These are phyloP conservation scores for Hypomesus transpacificus DNA, from an alignment of 2,113 vertebrate species.

Conservation along the genomic window DNA sequence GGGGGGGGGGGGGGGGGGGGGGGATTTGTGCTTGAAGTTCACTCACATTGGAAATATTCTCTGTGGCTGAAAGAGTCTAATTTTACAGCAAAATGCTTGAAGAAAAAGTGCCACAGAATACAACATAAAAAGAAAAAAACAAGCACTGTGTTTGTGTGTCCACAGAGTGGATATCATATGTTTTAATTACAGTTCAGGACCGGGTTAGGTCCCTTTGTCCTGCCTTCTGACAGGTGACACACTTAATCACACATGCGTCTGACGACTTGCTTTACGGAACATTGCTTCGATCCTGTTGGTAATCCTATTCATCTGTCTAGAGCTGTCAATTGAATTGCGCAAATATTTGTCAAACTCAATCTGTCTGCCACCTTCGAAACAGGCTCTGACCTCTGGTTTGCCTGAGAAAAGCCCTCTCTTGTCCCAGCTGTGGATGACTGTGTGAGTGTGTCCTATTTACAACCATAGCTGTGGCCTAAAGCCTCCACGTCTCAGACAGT, in stretches of 20 bases:
- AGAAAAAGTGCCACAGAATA: background rate
- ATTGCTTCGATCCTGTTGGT: background rate
- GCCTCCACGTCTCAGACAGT: too few species aligned
- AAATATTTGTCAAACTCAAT: background rate
- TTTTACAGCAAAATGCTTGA: background rate
- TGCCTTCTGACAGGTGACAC: background rate
- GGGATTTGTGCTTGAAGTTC: too few species aligned
- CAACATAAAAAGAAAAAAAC: too few species aligned
- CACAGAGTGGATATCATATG: background rate
- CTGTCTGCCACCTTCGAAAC: conserved; percentile 13
- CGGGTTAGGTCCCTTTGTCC: background rate
- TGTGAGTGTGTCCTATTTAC: background rate
- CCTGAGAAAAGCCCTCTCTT: conserved; percentile 47
- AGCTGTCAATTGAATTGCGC: background rate
- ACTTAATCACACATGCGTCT: background rate
- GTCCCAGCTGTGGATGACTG: conserved; percentile 45
- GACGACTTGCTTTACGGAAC: background rate
- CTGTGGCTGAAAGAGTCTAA: background rate
- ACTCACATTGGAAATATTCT: too few species aligned
- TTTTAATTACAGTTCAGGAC: background rate
- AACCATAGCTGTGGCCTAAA: too few species aligned
- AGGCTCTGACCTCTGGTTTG: conserved; percentile 17
- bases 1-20: too few species aligned
- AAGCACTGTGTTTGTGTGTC: background rate
- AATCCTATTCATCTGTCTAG: background rate